Evolutionary conservation across 2,888 invertebrate species (phyloP).

Genomic region (Caenorhabditis sulstoni): DNA sequence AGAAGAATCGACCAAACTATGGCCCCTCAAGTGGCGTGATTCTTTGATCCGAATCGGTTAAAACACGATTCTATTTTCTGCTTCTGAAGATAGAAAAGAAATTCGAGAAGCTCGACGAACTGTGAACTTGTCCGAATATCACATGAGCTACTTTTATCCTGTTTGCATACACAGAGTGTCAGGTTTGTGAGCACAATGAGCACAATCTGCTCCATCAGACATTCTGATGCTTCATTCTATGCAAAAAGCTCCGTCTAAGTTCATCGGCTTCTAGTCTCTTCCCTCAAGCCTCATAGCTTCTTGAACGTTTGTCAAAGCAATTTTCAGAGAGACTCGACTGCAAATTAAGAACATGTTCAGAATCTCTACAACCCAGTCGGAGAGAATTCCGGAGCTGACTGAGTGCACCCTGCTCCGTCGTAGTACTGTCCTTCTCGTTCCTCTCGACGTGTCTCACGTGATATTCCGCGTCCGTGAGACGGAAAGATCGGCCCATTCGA

Average conservation of each 20-base stretch:
- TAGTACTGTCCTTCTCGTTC: not conserved
- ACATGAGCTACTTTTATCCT: too few species aligned
- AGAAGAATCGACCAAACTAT: conserved; percentile 5
- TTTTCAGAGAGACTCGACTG: too few species aligned
- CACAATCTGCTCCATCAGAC: too few species aligned
- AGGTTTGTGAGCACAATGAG: too few species aligned
- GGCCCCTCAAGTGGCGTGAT: conserved; percentile 27
- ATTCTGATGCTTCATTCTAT: too few species aligned
- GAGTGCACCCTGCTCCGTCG: not conserved
- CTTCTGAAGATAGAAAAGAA: not conserved
- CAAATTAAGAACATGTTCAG: too few species aligned
- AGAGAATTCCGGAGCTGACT: not conserved
- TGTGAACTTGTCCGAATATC: conserved; percentile 10
- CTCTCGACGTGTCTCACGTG: conserved; percentile 7
- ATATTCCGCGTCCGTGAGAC: conserved; percentile 2
- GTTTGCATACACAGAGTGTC: too few species aligned
- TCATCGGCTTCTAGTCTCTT: too few species aligned
- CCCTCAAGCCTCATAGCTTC: too few species aligned
- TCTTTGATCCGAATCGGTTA: conserved; percentile 32
- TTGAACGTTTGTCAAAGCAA: too few species aligned
- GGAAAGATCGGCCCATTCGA: conserved; percentile 10
- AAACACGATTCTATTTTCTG: conserved; percentile 7
- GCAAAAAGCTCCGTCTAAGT: too few species aligned
- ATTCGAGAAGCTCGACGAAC: not conserved
- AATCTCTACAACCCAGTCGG: not conserved